These are phyloP conservation scores for Clupea harengus DNA, from an alignment of 2,113 vertebrate genomes.

Conservation along the genomic window DNA sequence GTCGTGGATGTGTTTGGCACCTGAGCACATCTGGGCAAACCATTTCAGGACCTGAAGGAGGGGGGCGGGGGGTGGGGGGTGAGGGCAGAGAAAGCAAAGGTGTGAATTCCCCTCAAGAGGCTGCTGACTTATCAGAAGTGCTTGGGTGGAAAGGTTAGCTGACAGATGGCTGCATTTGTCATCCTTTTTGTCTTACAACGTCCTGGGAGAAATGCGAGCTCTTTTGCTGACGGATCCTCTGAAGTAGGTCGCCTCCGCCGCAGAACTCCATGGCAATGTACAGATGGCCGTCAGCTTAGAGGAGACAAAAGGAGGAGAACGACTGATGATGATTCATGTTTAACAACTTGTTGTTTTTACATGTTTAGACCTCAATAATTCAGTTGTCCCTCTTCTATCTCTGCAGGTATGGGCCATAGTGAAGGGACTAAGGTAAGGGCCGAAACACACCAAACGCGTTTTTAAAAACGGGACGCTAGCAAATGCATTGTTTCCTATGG, in stretches of 20 bases:
- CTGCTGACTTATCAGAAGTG: neutral
- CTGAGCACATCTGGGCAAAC: conserved; percentile 89
- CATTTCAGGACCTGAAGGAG: conserved; percentile 81
- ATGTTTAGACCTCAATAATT: neutral
- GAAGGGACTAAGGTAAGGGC: no score
- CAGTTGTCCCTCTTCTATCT: neutral
- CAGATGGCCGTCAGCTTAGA: conserved; percentile 78
- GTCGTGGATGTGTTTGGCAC: conserved; percentile 84
- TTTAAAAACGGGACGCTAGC: no score
- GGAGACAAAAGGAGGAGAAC: conserved; percentile 27
- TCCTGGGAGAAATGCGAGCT: conserved; percentile 76
- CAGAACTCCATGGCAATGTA: conserved; percentile 94
- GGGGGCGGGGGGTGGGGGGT: neutral
- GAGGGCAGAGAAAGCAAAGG: neutral
- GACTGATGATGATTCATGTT: neutral
- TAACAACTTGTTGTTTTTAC: neutral
- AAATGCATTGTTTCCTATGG: no score
- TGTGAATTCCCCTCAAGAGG: neutral
- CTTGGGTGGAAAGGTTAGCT: neutral
- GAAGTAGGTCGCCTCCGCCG: conserved; percentile 84
- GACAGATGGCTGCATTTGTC: neutral
- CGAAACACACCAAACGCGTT: no score
- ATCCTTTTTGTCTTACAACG: conserved; percentile 64
- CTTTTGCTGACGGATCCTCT: conserved; percentile 81
- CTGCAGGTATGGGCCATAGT: no score